Base-by-base conservation (phyloP, 2,888 invertebrate species). In the Epistrophella euchroma region DNA sequence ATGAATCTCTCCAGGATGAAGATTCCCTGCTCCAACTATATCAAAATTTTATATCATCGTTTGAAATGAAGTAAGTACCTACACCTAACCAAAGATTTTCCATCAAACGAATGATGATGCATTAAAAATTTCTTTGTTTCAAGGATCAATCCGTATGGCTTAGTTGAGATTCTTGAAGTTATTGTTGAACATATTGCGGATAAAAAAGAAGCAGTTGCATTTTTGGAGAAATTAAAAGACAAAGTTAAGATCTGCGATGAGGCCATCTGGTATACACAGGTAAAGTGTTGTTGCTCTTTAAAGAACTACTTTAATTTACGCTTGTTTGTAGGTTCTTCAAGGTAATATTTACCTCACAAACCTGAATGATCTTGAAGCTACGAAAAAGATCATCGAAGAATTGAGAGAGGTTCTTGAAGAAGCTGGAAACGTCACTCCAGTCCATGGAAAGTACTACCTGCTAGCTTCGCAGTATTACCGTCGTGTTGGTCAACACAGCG, bases 381-480 rank as follows among this genome's bases (percentile, higher is more conserved):
- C 97, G 0, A 97, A 97, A 93, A 96, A 96, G 91, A 95, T 98
- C 56, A 97, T 98, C 52, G 97, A 97, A 89, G 96, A 97, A 88
- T 95, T 98, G 13, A 97, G 97, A 89, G 95, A 94, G 28, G 95
- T 97, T 17, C 93, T 99, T 17, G 98, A 98, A 89, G 96, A 96
- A 89, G 96, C 97, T 0, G 98, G 98, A 90, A 98, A 98, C 32
- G 96, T 99, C 4, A 98, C 98, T 0, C 94, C 97, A 0, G 98
- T 99, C 0, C 99, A 99, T 91, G 98, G 98, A 32, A 94, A 97
- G 90, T 99, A 97, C 92, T 99, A 98, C 91, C 95, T 98, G 88
- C 93, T 99, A 3, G 98, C 98, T 5, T 97, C 98, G 2, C 97
- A 98, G 89, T 97, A 98, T 90, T 98, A 98, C 92, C 95, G 97